Base-by-base conservation (phyloP, 2,113 vertebrate species). In the Anseranas semipalmata region DNA sequence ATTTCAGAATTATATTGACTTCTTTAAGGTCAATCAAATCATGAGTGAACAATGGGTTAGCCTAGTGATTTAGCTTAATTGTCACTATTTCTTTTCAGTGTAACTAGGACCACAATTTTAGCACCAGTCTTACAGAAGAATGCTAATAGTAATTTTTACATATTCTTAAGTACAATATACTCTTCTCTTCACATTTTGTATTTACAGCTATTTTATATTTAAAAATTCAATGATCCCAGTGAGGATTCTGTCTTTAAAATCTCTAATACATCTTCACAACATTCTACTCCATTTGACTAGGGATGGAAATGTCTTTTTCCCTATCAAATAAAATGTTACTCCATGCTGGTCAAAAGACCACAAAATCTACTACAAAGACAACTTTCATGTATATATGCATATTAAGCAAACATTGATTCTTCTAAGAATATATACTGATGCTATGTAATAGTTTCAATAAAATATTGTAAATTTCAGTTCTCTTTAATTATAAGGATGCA, bases 1-100 rank as follows among this genome's bases (percentile, higher is more conserved):
- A 67, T 92, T 96, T 94, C 53, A 92, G 94, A 89, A 93, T 70
- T 41, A 65, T 83, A 93, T 70, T 74, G 93, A 91, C 71, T 86
- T 90, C 41, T 95, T 67, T 59, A 71, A 85, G 53, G 76, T 68
- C 91, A 95, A 92, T 84, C 90, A 91, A 92, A 87, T 82, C 3
- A 89, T 45, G 66, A 91, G 63, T 3, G 10, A 92, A 96, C 87
- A 89, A 92, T 63, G 84, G 84, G 96, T 60, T 89, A 78, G 58
- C 58, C 70, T 33, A 68, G 50, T 24, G 35, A 94, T 84, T 94
- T 58, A 89, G 43, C 66, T 91, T 92, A 93, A 94, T 78, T 85
- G 67, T 79, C 80, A 85, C 33, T 41, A 73, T 53, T 89, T 92
- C 39, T 70, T 80, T 92, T 65, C 53, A 80, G 46, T 52, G 10